phyloP scores from a whole-genome alignment of 2,888 invertebrate genomes.

The Drosophila imparisetae region DNA sequence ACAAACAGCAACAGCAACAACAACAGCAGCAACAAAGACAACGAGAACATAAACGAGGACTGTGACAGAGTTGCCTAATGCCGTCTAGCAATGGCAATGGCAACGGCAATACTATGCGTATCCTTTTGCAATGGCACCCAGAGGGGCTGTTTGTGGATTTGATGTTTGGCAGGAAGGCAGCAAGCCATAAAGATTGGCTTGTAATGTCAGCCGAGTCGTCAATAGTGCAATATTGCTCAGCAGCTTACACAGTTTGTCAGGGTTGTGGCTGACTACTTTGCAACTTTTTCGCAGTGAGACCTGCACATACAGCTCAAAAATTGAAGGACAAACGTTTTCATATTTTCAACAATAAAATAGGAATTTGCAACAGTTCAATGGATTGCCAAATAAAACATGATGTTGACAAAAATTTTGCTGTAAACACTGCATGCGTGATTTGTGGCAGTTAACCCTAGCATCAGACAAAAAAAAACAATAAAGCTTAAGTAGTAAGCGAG shows the following conservation, averaged over 20 bases:
- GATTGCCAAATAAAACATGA: constrained; percentile 3
- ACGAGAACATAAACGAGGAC: constrained; percentile 7
- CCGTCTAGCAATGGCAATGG: constrained; percentile 25
- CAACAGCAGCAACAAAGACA: constrained; percentile 18
- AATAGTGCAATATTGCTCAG: constrained; percentile 56
- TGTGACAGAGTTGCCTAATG: constrained; percentile 40
- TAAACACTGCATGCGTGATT: neutral
- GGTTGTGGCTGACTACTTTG: constrained; percentile 9
- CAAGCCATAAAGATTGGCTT: constrained; percentile 74
- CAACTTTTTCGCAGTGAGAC: neutral
- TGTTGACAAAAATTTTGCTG: neutral
- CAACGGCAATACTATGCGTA: constrained; percentile 25
- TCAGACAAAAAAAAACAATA: neutral
- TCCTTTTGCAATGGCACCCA: constrained; percentile 59
- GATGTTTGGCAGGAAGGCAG: constrained; percentile 71
- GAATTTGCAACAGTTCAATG: constrained; percentile 10
- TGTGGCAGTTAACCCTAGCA: neutral
- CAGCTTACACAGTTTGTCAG: constrained; percentile 22
- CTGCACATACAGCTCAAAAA: constrained; percentile 13
- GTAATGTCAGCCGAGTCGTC: constrained; percentile 55
- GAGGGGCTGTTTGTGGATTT: constrained; percentile 70
- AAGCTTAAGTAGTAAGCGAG: constrained; percentile 6
- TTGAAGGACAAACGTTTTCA: constrained; percentile 27
- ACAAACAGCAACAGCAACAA: constrained; percentile 2
- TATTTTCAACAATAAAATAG: constrained; percentile 14